Conservation (phyloP, 2,888 invertebrate species). For the Frankliniella intonsa region DNA sequence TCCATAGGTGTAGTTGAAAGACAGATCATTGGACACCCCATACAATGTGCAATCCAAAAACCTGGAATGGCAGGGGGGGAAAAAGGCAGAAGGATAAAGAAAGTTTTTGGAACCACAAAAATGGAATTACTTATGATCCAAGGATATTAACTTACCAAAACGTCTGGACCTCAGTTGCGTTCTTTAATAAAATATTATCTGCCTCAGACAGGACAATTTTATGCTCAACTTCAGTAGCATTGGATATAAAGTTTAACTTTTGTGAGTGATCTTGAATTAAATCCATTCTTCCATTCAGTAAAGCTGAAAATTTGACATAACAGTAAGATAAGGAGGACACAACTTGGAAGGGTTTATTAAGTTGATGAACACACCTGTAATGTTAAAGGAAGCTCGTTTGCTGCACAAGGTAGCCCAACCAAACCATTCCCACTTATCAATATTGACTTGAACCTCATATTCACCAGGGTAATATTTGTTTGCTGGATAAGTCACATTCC, state of each 20-base stretch:
- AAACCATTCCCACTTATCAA: slow-evolving; percentile 45
- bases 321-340: neutral
- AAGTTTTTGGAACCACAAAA: neutral
- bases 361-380: slow-evolving; percentile 49
- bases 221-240: slow-evolving; percentile 55
- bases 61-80: neutral
- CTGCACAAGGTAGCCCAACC: slow-evolving; percentile 45
- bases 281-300: slow-evolving; percentile 62
- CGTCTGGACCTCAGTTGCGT: slow-evolving; percentile 56
- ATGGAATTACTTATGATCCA: too few relatives aligned
- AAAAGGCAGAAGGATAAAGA: neutral
- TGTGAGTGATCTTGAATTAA: slow-evolving; percentile 59
- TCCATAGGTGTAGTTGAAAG: slow-evolving; percentile 59
- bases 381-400: slow-evolving; percentile 45
- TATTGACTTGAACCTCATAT: slow-evolving; percentile 56
- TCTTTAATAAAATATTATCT: slow-evolving; percentile 57
- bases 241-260: slow-evolving; percentile 61
- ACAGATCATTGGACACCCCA: slow-evolving; percentile 58
- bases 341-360: neutral
- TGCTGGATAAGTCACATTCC: slow-evolving; percentile 58
- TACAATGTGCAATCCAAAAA: slow-evolving; percentile 71
- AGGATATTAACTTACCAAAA: slow-evolving; percentile 54
- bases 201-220: slow-evolving; percentile 55
- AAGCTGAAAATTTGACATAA: slow-evolving; percentile 49
- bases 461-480: slow-evolving; percentile 53